phyloP scores from a whole-genome alignment of 2,888 invertebrate genomes.

The Eupithecia subfuscata region DNA sequence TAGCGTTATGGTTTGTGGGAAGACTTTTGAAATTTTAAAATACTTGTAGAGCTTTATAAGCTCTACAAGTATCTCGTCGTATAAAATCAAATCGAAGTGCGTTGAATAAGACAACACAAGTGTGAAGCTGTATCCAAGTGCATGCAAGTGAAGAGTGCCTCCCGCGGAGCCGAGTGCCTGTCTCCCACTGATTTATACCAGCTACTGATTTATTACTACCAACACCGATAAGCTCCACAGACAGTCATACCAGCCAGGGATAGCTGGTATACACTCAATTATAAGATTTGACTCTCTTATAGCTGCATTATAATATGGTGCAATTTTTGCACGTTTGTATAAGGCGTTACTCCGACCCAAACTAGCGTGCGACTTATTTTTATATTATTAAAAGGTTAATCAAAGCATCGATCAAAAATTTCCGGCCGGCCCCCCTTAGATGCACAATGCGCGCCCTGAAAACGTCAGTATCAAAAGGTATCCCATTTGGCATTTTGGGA shows the following conservation, averaged over 20 bases:
- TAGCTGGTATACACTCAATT: neutral
- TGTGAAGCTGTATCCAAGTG: neutral
- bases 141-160: slow-evolving; percentile 31
- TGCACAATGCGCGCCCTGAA: no score
- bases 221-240: slow-evolving; percentile 52
- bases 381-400: no score
- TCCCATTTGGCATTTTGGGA: no score
- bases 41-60: neutral
- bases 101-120: neutral
- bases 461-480: no score
- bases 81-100: neutral
- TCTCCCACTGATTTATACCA: slow-evolving; percentile 63
- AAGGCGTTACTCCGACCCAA: no score
- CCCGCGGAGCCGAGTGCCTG: slow-evolving; percentile 37
- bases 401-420: no score
- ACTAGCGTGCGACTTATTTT: no score
- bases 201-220: slow-evolving; percentile 51
- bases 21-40: neutral
- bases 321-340: neutral
- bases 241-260: neutral
- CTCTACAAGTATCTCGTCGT: neutral
- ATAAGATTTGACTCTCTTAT: neutral
- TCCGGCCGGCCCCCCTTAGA: no score
- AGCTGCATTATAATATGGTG: neutral
- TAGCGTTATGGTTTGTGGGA: neutral